A percentile compares a stretch with the other conserved stretches of the same genome.
Evolutionary conservation across 1,140 invertebrate genomes (phyloP).

Genomic region (Listronotus oregonensis): DNA sequence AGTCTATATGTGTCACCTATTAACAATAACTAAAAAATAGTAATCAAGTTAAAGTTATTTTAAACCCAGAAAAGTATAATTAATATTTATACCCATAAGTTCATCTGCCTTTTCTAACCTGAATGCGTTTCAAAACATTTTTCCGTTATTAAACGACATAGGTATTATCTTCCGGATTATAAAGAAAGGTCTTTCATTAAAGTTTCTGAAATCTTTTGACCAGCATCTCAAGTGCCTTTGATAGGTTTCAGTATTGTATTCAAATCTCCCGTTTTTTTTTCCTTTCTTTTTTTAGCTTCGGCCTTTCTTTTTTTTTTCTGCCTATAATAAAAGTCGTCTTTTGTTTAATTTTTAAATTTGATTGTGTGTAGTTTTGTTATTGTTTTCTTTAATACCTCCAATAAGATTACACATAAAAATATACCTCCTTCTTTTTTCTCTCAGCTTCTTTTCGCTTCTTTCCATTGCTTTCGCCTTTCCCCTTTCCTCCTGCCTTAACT

Average conservation of each 20-base stretch:
- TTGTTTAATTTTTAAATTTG: no score
- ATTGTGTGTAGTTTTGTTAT: no score
- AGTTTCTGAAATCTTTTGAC: slow-evolving; percentile 57
- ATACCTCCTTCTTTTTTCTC: slow-evolving; percentile 35
- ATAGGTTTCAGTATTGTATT: slow-evolving; percentile 50
- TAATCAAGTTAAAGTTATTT: no score
- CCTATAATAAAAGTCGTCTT: no score
- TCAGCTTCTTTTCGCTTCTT: slow-evolving; percentile 13
- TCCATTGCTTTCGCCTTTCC: slow-evolving; percentile 40
- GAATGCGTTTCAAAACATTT: slow-evolving; percentile 61
- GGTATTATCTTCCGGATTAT: slow-evolving; percentile 56
- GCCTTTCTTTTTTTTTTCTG: not conserved
- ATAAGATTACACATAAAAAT: no score
- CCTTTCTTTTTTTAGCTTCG: slow-evolving; percentile 50
- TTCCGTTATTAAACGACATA: slow-evolving; percentile 60
- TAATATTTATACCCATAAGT: slow-evolving; percentile 55
- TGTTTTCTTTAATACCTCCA: no score
- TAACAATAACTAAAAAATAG: no score
- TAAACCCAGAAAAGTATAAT: no score
- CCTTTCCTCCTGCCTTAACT: slow-evolving; percentile 39
- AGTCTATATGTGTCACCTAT: no score
- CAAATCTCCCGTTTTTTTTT: slow-evolving; percentile 50
- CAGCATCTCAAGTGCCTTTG: slow-evolving; percentile 51
- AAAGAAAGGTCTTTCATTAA: slow-evolving; percentile 54
- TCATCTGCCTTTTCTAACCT: slow-evolving; percentile 63